Conservation (phyloP, 2,113 vertebrate species). For the Columbina picui region DNA sequence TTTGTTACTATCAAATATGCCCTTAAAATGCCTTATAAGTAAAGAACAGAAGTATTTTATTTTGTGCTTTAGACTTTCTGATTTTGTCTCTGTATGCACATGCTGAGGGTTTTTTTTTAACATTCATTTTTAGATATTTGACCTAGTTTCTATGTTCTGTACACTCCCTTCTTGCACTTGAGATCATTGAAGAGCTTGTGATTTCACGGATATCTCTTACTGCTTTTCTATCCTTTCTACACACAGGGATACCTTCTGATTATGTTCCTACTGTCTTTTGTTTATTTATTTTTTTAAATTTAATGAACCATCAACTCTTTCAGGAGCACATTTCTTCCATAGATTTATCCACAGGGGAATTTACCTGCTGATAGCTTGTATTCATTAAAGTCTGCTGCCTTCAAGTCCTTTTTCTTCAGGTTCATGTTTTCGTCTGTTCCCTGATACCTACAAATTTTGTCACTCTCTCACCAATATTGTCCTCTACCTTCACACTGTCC, state of each 20-base stretch:
- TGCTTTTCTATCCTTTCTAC: not conserved
- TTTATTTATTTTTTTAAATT: not conserved
- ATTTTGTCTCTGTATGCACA: not conserved
- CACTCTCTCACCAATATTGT: not conserved
- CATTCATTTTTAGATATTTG: conserved; percentile 64
- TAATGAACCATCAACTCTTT: not conserved
- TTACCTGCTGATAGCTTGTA: not conserved
- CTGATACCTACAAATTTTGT: not conserved
- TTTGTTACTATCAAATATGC: not conserved
- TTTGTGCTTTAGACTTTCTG: conserved; percentile 12
- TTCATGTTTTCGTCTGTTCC: not conserved
- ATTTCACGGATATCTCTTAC: not conserved
- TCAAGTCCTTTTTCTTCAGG: not conserved
- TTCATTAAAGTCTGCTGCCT: not conserved
- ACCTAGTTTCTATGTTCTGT: conserved; percentile 47
- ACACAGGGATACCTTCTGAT: not conserved
- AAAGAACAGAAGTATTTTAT: conserved; percentile 35
- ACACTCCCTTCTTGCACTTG: conserved; percentile 15
- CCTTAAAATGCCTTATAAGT: conserved; percentile 8
- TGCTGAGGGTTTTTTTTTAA: not conserved
- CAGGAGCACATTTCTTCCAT: not conserved
- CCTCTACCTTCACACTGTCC: not conserved
- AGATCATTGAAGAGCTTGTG: conserved; percentile 40
- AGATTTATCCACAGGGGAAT: not conserved
- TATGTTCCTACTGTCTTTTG: not conserved